Evolutionary conservation across 53 echinoderm and acorn worm species (phyloP).

Genomic region (Patiria pectinifera): DNA sequence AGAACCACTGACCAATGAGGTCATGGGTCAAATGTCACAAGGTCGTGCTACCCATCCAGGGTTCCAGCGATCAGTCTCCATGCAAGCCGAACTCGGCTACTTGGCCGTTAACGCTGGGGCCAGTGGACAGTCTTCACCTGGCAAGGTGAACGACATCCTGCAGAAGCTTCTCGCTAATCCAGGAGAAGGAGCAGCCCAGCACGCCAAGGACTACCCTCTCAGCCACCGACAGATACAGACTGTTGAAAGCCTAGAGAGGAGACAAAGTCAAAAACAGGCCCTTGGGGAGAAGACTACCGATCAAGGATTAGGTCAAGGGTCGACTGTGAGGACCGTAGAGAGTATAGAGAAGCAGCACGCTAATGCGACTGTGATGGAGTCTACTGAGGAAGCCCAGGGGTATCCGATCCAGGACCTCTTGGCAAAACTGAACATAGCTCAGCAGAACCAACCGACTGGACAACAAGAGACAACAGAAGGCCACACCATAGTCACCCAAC

Average conservation of each 20-base stretch:
- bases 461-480: constrained; percentile 50
- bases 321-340: constrained; percentile 77
- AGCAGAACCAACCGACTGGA: constrained; percentile 29
- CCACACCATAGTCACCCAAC: constrained; percentile 28
- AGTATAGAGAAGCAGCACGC: constrained; percentile 86
- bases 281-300: constrained; percentile 16
- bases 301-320: constrained; percentile 19
- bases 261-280: constrained; percentile 28
- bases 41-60: constrained; percentile 49
- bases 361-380: constrained; percentile 30
- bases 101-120: not conserved
- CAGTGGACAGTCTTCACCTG: not conserved
- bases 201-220: constrained; percentile 22
- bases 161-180: constrained; percentile 71
- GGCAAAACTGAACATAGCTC: constrained; percentile 56
- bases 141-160: constrained; percentile 46
- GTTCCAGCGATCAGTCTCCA: constrained; percentile 70
- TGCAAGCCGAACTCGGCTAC: constrained; percentile 68
- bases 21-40: constrained; percentile 30
- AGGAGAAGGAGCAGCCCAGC: constrained; percentile 23
- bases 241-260: constrained; percentile 49
- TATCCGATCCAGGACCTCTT: constrained; percentile 70
- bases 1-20: constrained; percentile 57
- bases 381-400: not conserved
- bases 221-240: constrained; percentile 49